Evolutionary conservation across 2,797 vertebrate genomes (phyloP).

Genomic region (Pelobates cultripes): DNA sequence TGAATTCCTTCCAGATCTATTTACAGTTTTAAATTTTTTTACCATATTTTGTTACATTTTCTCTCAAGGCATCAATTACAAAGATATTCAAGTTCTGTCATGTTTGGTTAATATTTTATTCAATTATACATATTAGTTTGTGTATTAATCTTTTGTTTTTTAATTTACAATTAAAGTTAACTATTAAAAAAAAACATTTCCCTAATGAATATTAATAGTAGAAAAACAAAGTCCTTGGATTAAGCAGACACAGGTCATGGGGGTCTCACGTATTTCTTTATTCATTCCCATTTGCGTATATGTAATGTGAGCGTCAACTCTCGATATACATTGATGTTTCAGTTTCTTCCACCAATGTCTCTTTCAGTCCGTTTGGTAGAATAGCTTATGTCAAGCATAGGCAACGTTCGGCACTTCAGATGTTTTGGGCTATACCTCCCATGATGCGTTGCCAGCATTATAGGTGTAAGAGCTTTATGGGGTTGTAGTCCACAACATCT

Average conservation of each 20-base stretch:
- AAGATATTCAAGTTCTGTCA: constrained; percentile 1
- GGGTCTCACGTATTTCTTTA: background rate
- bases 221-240: background rate
- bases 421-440: too few relatives aligned
- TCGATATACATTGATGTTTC: background rate
- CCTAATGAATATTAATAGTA: background rate
- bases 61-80: constrained; percentile 2
- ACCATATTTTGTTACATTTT: constrained; percentile 8
- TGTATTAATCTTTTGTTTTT: background rate
- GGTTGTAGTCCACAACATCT: too few relatives aligned
- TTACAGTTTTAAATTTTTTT: background rate
- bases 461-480: too few relatives aligned
- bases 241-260: background rate
- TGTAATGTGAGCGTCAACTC: too few relatives aligned
- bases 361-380: too few relatives aligned
- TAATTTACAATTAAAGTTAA: background rate
- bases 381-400: too few relatives aligned
- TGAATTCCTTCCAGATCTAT: background rate
- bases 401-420: too few relatives aligned
- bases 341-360: too few relatives aligned
- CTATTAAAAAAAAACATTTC: background rate
- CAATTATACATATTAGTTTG: background rate
- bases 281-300: background rate
- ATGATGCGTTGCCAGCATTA: too few relatives aligned
- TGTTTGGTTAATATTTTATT: background rate